Evolutionary conservation across 2,888 invertebrate genomes (phyloP).

Genomic region (Lasius fuliginosus): DNA sequence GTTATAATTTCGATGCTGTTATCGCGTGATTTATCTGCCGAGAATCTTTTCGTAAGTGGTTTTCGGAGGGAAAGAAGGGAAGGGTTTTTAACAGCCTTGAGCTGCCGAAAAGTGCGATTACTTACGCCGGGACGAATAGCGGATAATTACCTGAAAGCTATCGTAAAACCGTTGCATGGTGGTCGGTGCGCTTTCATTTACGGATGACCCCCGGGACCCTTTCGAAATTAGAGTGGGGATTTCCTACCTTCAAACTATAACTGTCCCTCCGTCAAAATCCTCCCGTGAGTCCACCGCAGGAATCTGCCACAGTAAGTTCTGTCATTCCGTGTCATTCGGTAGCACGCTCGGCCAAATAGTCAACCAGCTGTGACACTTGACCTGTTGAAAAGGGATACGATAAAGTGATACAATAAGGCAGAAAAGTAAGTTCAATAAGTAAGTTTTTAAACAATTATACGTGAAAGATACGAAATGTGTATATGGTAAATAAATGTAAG

Average conservation of each 20-base stretch:
- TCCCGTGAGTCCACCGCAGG: constrained; percentile 26
- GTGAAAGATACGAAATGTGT: not conserved
- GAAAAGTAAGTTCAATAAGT: not conserved
- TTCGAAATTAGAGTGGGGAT: constrained; percentile 55
- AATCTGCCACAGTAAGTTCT: constrained; percentile 28
- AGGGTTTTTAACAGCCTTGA: constrained; percentile 13
- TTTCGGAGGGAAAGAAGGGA: not conserved
- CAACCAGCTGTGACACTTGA: not conserved
- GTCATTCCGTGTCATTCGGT: constrained; percentile 39
- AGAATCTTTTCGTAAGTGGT: not conserved
- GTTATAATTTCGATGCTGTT: not conserved
- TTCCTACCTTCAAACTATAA: constrained; percentile 57
- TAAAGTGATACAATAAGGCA: not conserved
- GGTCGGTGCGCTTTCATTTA: constrained; percentile 58
- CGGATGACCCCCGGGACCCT: constrained; percentile 48
- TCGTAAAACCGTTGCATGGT: constrained; percentile 63
- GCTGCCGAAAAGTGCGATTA: constrained; percentile 26
- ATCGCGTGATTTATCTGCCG: not conserved
- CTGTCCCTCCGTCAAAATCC: constrained; percentile 50
- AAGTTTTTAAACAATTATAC: not conserved
- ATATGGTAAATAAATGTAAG: not conserved
- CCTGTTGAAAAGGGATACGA: not conserved
- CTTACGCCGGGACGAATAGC: constrained; percentile 15
- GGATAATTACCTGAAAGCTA: constrained; percentile 66
- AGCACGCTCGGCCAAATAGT: not conserved